A percentile compares a stretch with the other conserved stretches of the same genome.
These are phyloP conservation scores for Psilopogon haemacephalus DNA, from an alignment of 2,113 vertebrate genomes.

Conservation along the genomic window DNA sequence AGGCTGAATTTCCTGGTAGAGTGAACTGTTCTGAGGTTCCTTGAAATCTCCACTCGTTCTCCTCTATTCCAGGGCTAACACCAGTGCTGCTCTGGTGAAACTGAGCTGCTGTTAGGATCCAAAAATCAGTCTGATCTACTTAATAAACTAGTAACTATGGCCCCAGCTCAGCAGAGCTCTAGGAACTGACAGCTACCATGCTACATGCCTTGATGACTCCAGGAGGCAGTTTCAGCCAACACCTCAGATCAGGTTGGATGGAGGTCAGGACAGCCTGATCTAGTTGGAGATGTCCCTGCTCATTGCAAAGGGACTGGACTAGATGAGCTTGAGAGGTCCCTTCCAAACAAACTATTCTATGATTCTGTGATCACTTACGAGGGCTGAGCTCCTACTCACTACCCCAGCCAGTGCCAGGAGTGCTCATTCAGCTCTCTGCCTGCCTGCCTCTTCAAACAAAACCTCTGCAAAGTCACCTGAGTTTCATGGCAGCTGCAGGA, in stretches of 20 bases:
- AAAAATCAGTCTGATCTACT: not conserved
- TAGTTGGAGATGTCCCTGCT: not conserved
- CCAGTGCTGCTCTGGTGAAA: not conserved
- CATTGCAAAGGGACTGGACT: not conserved
- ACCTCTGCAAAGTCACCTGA: not conserved
- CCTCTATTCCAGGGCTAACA: not conserved
- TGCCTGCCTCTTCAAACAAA: not conserved
- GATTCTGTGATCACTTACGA: not conserved
- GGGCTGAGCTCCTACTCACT: not conserved
- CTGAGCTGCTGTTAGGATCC: not conserved
- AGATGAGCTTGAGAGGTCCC: not conserved
- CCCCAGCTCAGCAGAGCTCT: not conserved
- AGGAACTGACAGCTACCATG: not conserved
- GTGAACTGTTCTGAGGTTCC: not conserved
- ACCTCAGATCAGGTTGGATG: not conserved
- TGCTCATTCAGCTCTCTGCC: not conserved
- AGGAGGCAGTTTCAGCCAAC: not conserved
- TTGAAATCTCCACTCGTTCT: not conserved
- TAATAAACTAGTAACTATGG: not conserved
- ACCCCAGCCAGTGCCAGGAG: not conserved
- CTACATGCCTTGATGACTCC: not conserved
- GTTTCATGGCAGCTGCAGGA: not conserved
- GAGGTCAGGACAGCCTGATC: not conserved
- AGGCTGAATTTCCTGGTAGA: conserved; percentile 23
- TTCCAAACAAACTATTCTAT: not conserved